Percentiles rank a stretch among this genome's conserved stretches.
These are phyloP conservation scores for Drosophila colorata DNA, from an alignment of 2,888 invertebrate genomes.

Conservation along the genomic window DNA sequence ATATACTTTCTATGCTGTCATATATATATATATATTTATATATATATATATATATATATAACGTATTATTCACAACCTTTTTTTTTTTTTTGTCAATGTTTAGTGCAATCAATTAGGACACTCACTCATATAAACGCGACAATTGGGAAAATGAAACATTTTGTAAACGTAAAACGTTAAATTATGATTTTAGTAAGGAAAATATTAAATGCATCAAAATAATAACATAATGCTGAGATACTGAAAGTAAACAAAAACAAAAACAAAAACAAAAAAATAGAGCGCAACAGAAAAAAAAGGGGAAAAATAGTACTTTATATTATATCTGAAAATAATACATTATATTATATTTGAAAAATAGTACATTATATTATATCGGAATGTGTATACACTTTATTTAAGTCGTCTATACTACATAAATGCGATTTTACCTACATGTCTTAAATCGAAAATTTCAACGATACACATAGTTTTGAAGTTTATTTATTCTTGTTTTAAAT, in stretches of 20 bases:
- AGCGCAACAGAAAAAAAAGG: slow-evolving; percentile 1
- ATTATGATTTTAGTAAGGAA: slow-evolving; percentile 35
- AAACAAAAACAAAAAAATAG: too few relatives aligned
- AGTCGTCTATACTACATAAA: slow-evolving; percentile 22
- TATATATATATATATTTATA: neutral
- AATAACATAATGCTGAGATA: slow-evolving; percentile 26
- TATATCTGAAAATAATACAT: slow-evolving; percentile 13
- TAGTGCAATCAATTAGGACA: slow-evolving; percentile 45
- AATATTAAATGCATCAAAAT: slow-evolving; percentile 16
- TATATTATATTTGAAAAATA: neutral
- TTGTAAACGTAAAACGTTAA: slow-evolving; percentile 44
- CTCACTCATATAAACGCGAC: slow-evolving; percentile 28
- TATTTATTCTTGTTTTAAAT: slow-evolving; percentile 44
- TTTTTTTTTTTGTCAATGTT: slow-evolving; percentile 34
- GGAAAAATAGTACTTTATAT: slow-evolving; percentile 17
- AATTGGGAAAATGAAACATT: slow-evolving; percentile 28
- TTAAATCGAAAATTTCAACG: slow-evolving; percentile 35
- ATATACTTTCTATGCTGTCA: slow-evolving; percentile 12
- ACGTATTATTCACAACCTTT: slow-evolving; percentile 21
- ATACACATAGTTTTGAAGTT: slow-evolving; percentile 31
- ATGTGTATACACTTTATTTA: slow-evolving; percentile 32
- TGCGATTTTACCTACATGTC: slow-evolving; percentile 37
- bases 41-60: slow-evolving; percentile 15
- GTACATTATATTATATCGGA: slow-evolving; percentile 18
- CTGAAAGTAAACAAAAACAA: slow-evolving; percentile 33